Evolutionary conservation across 2,797 vertebrate species (phyloP), one percentile per base, ranked within the genome.

Genomic region (Poliocrania exsul): DNA sequence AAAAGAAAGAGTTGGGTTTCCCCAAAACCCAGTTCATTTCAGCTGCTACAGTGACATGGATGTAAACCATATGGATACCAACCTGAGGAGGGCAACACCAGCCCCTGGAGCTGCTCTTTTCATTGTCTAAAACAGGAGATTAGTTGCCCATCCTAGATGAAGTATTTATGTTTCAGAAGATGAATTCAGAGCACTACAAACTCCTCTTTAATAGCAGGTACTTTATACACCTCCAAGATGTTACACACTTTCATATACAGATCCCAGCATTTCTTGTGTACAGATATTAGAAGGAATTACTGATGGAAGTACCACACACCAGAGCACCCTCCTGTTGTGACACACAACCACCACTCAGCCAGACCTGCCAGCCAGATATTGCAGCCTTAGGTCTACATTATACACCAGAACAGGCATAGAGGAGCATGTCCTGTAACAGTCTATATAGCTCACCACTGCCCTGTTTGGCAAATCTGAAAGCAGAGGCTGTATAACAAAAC

Each of bases 381-480:
- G 29, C 35, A 91, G n/a, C 56, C 71, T 74, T 67, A 51, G 35
- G 38, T 23, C 83, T 58, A n/a, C 44, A 77, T 62, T 54, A 46
- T 24, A 31, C 2, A 66, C 10, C 47, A 50, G 16, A 86, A 60
- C 6, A 42, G 25, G 29, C 28, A 50, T 1, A 56, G n/a, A 44
- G 29, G 11, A 92, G 40, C 56, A 82, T 8, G 19, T 53, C 50
- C 40, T 74, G 0, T 18, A 61, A 42, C 2, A 64, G 31, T 54
- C 61, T 28, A 20, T 46, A 51, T n/a, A 83, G 79, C 31, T 83
- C 54, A 75, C 17, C 24, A 46, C 13, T 71, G 64, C 31, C 51
- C 53, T 70, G 44, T 53, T 72, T 77, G 57, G 74, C 47, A 64
- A 24, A 74, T 78, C n/a, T 65, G 61, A 89, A 83, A 85, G 73